Evolutionary conservation across 1,140 invertebrate genomes (phyloP), one percentile per base, ranked within the genome.

Genomic region (Drosophila pectinifera): DNA sequence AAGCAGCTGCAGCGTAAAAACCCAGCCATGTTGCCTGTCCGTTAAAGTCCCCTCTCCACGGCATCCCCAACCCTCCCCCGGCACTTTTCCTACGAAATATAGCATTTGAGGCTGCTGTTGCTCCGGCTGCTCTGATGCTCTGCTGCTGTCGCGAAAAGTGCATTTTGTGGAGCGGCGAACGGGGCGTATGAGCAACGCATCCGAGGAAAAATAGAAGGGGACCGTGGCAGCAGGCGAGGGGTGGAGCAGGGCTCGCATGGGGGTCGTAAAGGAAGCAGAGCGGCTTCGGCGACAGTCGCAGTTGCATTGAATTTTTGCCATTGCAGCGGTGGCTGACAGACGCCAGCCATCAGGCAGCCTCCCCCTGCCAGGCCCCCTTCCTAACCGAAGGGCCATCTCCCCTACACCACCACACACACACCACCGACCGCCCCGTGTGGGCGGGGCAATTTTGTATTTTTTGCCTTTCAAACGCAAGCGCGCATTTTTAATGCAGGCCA

Each of bases 381-480:
- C 41, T 34, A 58, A 55, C 57, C 48, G 1, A 18, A 51, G 46
- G 20, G 11, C 28, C 28, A 34, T 0, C 18, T 61, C 22, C 14
- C 14, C n/a, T 8, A 28, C 31, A 1, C 41, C 24, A 1, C 42
- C 22, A 28, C 26, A 28, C n/a, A 10, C 20, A 38, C 42, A 18
- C 14, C 20, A 13, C 16, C 39, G 8, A 7, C 10, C 62, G 7
- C 31, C 48, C 34, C n/a, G 51, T n/a, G 74, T 85, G 77, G 90
- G 90, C 90, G 86, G 90, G 81, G 86, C 90, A 78, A 77, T 91
- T 91, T 91, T 89, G 72, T 68, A 78, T 82, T 88, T 89, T 90
- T 90, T 54, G 59, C 73, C 80, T 91, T 91, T 78, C 80, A 88
- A 91, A 91, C 85, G 90, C 86, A 90, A 90, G 90, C 90, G 90